Evolutionary conservation across 2,797 vertebrate species (phyloP).

Genomic region (Scleropages formosus): DNA sequence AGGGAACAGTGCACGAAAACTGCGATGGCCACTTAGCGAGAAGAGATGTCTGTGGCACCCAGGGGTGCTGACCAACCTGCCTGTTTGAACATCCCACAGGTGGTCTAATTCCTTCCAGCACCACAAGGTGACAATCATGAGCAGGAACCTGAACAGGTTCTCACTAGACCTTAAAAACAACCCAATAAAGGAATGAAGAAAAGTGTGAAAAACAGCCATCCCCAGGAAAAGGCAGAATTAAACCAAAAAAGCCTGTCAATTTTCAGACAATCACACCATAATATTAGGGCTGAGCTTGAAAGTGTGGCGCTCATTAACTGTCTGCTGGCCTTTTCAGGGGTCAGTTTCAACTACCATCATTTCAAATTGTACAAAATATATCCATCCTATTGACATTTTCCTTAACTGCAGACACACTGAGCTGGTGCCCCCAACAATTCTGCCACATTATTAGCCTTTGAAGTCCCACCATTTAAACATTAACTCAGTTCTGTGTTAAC

Average conservation of each 20-base stretch:
- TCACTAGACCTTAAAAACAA: neutral
- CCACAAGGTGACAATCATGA: neutral
- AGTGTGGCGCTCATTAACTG: neutral
- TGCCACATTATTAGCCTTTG: neutral
- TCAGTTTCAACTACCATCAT: neutral
- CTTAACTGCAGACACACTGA: neutral
- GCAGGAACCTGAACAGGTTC: neutral
- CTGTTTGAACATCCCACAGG: neutral
- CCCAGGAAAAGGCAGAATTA: neutral
- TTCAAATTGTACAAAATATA: neutral
- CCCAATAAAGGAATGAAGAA: neutral
- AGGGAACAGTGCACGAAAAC: slow-evolving; percentile 2
- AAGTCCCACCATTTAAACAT: neutral
- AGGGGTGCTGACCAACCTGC: neutral
- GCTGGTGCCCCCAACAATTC: neutral
- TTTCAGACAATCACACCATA: neutral
- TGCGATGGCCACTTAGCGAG: neutral
- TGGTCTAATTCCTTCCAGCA: neutral
- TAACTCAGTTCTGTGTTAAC: neutral
- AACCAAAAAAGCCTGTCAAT: neutral
- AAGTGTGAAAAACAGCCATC: neutral
- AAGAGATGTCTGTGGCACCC: neutral
- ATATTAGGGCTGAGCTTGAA: neutral
- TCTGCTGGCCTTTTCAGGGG: neutral
- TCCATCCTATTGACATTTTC: neutral